phyloP scores from a whole-genome alignment of 1,140 invertebrate genomes.

The Sycophaga agraensis region DNA sequence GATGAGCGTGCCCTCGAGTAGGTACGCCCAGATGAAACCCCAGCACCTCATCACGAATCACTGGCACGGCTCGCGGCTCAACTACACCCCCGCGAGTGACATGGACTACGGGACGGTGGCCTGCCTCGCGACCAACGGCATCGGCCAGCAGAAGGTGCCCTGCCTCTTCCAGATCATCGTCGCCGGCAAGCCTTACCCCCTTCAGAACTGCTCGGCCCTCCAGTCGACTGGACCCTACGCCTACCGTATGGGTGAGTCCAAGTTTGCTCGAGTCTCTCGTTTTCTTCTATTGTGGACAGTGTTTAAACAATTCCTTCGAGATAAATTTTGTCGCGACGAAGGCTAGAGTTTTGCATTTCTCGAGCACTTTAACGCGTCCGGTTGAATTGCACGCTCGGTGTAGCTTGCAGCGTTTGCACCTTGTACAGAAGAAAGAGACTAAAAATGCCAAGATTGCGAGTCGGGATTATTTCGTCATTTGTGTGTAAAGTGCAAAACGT shows the following conservation, averaged over 20 bases:
- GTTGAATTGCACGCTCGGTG: too few species aligned
- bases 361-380: too few species aligned
- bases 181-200: conserved; percentile 72
- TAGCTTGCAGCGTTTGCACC: too few species aligned
- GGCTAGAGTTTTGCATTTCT: too few species aligned
- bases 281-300: too few species aligned
- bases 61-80: conserved; percentile 73
- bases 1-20: conserved; percentile 69
- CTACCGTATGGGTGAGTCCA: conserved; percentile 46
- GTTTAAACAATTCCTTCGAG: too few species aligned
- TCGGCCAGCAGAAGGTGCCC: conserved; percentile 77
- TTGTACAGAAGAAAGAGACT: too few species aligned
- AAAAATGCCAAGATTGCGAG: too few species aligned
- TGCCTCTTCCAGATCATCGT: conserved; percentile 79
- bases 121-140: conserved; percentile 78
- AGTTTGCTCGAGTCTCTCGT: too few species aligned
- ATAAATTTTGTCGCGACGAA: too few species aligned
- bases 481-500: too few species aligned
- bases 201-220: conserved; percentile 80
- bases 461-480: too few species aligned
- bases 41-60: conserved; percentile 51
- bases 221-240: conserved; percentile 48
- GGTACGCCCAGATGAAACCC: conserved; percentile 57
- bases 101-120: conserved; percentile 85
- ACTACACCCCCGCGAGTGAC: conserved; percentile 80